A percentile compares a stretch with the other conserved stretches of the same genome.
phyloP scores from a whole-genome alignment of 2,113 vertebrate genomes.

The Boulengeromyrus knoepffleri region DNA sequence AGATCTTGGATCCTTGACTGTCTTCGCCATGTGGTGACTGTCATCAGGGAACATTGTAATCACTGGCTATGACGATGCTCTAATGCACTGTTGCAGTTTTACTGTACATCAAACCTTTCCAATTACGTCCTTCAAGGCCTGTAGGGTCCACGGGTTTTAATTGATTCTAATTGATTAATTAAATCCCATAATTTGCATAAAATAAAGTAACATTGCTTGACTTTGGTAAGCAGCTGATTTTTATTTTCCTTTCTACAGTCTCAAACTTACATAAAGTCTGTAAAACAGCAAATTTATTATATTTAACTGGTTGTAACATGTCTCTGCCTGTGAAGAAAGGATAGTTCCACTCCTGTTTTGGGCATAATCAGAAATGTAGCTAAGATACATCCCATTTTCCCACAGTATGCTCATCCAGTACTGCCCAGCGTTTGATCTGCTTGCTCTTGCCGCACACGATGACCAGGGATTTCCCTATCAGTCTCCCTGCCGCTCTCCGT shows the following conservation, averaged over 20 bases:
- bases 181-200: not conserved
- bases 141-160: not conserved
- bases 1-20: not conserved
- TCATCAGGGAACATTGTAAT: not conserved
- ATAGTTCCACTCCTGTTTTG: not conserved
- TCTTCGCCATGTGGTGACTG: not conserved
- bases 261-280: not conserved
- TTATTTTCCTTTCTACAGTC: not conserved
- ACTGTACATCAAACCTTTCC: not conserved
- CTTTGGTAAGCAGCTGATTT: not conserved
- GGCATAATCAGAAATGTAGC: not conserved
- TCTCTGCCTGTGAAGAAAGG: not conserved
- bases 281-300: not conserved
- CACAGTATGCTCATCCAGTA: not conserved
- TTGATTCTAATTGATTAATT: not conserved
- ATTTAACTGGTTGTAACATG: not conserved
- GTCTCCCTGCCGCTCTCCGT: not conserved
- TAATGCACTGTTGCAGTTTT: not conserved
- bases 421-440: not conserved
- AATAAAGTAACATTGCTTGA: not conserved
- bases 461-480: not conserved
- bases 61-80: not conserved
- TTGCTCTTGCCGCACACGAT: not conserved
- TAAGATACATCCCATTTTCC: not conserved
- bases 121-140: not conserved